phyloP scores from a whole-genome alignment of 2,888 invertebrate species.

The Ophion ellenae region DNA sequence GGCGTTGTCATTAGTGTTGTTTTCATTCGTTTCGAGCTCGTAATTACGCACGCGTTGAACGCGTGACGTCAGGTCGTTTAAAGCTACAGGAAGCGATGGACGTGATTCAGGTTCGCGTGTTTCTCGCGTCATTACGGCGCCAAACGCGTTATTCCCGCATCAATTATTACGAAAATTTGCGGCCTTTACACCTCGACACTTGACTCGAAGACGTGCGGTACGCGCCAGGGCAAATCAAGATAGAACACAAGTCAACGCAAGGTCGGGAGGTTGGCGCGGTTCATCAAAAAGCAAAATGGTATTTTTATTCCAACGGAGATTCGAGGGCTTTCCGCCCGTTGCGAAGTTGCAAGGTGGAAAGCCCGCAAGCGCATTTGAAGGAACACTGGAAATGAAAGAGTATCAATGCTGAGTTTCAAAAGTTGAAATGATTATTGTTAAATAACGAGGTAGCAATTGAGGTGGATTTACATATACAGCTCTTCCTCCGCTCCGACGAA shows the following conservation, averaged over 20 bases:
- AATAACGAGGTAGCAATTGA: background rate
- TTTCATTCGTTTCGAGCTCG: slow-evolving; percentile 3
- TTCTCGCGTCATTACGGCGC: slow-evolving; percentile 34
- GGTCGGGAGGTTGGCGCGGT: background rate
- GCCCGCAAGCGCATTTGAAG: background rate
- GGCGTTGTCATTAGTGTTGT: background rate
- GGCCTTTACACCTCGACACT: background rate
- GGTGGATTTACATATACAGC: background rate
- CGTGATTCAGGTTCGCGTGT: slow-evolving; percentile 19
- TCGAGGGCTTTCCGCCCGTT: background rate
- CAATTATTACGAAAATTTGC: slow-evolving; percentile 27
- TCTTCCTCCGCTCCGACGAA: background rate
- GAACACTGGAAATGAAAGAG: background rate
- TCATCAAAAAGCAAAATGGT: background rate
- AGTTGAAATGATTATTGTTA: background rate
- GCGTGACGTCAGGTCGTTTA: slow-evolving; percentile 16
- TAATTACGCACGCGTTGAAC: slow-evolving; percentile 11
- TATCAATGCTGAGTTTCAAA: background rate
- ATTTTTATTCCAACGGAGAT: too few relatives aligned
- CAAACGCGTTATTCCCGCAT: slow-evolving; percentile 13
- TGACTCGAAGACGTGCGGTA: background rate
- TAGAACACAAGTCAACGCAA: background rate
- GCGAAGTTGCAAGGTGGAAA: background rate
- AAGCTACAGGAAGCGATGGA: background rate
- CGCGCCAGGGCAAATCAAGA: background rate